These are phyloP conservation scores for Albula glossodonta DNA, from an alignment of 2,113 vertebrate species.

Conservation along the genomic window DNA sequence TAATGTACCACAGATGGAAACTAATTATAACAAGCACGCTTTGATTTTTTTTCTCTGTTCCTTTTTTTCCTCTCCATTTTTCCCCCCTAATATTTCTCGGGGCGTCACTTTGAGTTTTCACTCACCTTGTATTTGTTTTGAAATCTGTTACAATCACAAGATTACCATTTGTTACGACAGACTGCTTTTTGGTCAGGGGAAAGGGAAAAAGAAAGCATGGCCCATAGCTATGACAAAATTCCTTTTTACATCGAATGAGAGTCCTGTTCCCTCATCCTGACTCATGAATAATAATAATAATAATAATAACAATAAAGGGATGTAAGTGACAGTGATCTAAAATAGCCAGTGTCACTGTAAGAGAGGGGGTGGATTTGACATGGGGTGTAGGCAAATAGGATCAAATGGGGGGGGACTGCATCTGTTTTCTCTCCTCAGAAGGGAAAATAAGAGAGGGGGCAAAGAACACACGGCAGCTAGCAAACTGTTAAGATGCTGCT, in stretches of 20 bases:
- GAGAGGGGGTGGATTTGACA: slow-evolving; percentile 62
- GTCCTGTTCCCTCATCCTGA: slow-evolving; percentile 50
- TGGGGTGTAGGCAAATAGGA: slow-evolving; percentile 49
- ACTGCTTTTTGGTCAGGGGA: slow-evolving; percentile 50
- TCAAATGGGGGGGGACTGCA: slow-evolving; percentile 54
- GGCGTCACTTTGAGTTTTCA: slow-evolving; percentile 69
- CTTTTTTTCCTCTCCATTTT: slow-evolving; percentile 6
- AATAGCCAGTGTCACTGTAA: slow-evolving; percentile 62
- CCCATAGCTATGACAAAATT: slow-evolving; percentile 64
- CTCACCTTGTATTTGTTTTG: slow-evolving; percentile 71
- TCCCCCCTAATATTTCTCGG: slow-evolving; percentile 58
- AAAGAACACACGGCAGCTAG: slow-evolving; percentile 29
- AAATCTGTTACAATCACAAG: slow-evolving; percentile 72
- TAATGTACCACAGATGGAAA: slow-evolving; percentile 75
- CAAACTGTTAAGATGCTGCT: background rate
- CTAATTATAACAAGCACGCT: slow-evolving; percentile 74
- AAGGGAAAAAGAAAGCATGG: slow-evolving; percentile 59
- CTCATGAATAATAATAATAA: slow-evolving; percentile 58
- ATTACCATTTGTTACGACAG: slow-evolving; percentile 69
- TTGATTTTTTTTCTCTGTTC: slow-evolving; percentile 65
- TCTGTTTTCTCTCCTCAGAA: slow-evolving; percentile 40
- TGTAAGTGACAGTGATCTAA: slow-evolving; percentile 54
- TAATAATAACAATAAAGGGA: background rate
- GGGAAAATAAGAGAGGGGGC: slow-evolving; percentile 19
- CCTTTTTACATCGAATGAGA: slow-evolving; percentile 57